Percentiles rank a stretch among this genome's conserved stretches.
Evolutionary conservation across 2,797 vertebrate species (phyloP).

Genomic region (Propithecus perrieri): DNA sequence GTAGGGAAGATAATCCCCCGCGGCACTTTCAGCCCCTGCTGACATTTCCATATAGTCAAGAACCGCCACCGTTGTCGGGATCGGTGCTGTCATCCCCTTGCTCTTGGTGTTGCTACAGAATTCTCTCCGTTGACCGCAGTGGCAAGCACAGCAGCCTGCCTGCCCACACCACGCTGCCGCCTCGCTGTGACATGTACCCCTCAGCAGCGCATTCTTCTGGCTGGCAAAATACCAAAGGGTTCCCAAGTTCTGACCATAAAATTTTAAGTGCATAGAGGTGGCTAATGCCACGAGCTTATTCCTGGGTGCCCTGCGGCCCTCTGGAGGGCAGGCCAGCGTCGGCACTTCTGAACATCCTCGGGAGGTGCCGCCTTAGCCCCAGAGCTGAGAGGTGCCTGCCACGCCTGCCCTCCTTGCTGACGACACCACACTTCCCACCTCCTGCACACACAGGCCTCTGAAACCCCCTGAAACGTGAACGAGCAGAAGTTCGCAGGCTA

Average conservation of each 20-base stretch:
- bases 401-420: neutral
- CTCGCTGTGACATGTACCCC: neutral
- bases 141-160: neutral
- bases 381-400: neutral
- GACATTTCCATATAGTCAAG: fast-evolving
- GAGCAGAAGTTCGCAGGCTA: neutral
- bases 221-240: neutral
- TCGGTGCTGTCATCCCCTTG: fast-evolving
- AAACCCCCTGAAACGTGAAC: neutral
- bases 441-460: neutral
- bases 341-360: neutral
- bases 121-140: neutral
- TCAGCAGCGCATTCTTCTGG: neutral
- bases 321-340: neutral
- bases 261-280: neutral
- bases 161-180: no score
- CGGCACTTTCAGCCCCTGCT: neutral
- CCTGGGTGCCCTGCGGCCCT: neutral
- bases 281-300: no score
- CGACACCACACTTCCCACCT: neutral
- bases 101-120: neutral
- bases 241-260: neutral
- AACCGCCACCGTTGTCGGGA: fast-evolving
- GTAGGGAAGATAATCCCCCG: neutral
- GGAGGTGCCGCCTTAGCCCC: neutral